A percentile compares a stretch with the other conserved stretches of the same genome.
Conservation (phyloP, 2,888 invertebrate genomes). For the Sesia bembeciformis region DNA sequence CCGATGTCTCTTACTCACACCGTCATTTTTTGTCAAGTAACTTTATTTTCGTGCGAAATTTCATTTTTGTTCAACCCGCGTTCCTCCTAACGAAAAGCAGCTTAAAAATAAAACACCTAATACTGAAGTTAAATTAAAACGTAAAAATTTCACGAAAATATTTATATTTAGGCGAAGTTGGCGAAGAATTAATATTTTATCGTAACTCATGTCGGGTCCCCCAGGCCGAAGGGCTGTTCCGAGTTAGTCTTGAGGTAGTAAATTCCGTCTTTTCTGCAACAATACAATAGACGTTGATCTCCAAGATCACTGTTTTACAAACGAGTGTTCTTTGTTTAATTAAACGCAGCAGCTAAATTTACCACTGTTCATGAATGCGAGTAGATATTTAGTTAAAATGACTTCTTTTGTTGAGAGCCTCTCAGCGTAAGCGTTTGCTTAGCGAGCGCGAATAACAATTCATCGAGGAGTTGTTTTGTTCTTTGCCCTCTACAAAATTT, state of each 20-base stretch:
- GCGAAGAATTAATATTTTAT: constrained; percentile 40
- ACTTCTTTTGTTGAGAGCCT: constrained; percentile 27
- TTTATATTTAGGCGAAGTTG: constrained; percentile 43
- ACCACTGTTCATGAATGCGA: constrained; percentile 30
- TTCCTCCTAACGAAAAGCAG: no score
- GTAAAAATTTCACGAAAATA: constrained; percentile 18
- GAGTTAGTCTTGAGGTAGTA: constrained; percentile 71
- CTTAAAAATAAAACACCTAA: no score
- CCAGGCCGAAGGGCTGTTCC: constrained; percentile 65
- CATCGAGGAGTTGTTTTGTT: no score
- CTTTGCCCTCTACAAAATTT: no score
- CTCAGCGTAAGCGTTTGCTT: no score
- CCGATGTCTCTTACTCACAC: no score
- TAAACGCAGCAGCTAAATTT: constrained; percentile 34
- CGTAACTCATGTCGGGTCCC: constrained; percentile 38
- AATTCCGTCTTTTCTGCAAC: constrained; percentile 71
- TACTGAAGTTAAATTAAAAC: not conserved
- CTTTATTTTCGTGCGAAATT: no score
- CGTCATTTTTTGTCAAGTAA: no score
- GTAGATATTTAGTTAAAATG: constrained; percentile 16
- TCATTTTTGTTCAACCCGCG: no score
- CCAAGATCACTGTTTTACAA: constrained; percentile 34
- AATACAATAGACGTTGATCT: constrained; percentile 43
- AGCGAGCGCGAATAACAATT: not conserved
- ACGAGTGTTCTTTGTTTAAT: constrained; percentile 46